Base-by-base conservation (phyloP, 1,140 invertebrate genomes). In the Gryllus bimaculatus region DNA sequence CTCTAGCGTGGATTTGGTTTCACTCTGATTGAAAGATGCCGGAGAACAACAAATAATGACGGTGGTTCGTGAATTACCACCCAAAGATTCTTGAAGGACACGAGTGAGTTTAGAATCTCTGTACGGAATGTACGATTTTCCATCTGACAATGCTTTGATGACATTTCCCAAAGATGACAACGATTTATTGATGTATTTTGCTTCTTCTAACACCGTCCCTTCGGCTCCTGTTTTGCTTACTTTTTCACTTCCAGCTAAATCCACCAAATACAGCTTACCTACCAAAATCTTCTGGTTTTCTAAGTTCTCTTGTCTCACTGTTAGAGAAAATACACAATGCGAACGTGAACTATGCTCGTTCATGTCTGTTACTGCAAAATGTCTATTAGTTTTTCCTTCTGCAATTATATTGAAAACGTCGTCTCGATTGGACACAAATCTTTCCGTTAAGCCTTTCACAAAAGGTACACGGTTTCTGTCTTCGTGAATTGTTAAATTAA, bases 321-420 rank as follows among this genome's bases (percentile, higher is more conserved):
- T 98, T 81, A 99, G 99, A 78, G 99, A 91, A 88, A 99, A 99
- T 82, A 99, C 98, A 84, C 96, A 98, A 90, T 99, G 98, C 84
- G 96, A 98, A 87, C 98, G 92, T 74, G 98, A 99, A 84, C 96
- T 98, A 88, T 99, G 98, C 88, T 99, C 98, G 88, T 99, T 99
- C 98, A 99, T 99, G 88, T 99, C 95, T 97, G 98, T 99, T 79
- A 99, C 98, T 80, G 98, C 98, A 88, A 99, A 98, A 86, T 99
- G 98, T 85, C 98, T 90, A 90, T 99, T 99, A 39, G 96, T 93
- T 90, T 99, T 99, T 82, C 98, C 98, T 87, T 99, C 98, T 86
- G 99, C 98, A 83, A 99, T 99, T 26, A 97, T 95, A 89, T 98
- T 97, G 87, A 99, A 97, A 13, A 99, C 98, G 88, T 99, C 98